Evolutionary conservation across 2,888 invertebrate genomes (phyloP).

Genomic region (Helicoverpa assulta): DNA sequence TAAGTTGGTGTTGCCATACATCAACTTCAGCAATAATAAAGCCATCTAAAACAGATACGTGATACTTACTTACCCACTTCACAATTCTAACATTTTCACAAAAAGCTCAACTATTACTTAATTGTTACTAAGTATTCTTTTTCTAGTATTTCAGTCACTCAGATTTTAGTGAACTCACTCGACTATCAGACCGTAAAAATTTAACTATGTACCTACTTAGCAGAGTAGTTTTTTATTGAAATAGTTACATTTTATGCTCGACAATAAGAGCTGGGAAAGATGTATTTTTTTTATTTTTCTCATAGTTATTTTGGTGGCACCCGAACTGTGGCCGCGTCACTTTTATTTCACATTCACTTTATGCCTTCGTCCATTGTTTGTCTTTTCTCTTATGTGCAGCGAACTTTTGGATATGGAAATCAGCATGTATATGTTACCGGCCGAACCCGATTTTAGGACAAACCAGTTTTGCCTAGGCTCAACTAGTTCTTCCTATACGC

Average conservation of each 20-base stretch:
- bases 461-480: no score
- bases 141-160: conserved; percentile 14
- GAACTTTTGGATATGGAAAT: conserved; percentile 10
- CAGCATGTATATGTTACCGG: no score
- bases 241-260: conserved; percentile 53
- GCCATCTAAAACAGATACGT: no score
- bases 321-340: conserved; percentile 40
- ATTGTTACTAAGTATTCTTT: not conserved
- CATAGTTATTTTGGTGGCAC: conserved; percentile 50
- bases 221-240: conserved; percentile 60
- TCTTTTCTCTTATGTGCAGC: conserved; percentile 17
- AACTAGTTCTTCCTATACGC: no score
- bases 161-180: conserved; percentile 29
- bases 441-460: no score
- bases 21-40: no score
- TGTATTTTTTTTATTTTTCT: conserved; percentile 57
- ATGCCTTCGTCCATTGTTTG: conserved; percentile 37
- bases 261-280: conserved; percentile 51
- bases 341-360: conserved; percentile 49
- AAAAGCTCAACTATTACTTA: not conserved
- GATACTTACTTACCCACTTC: not conserved
- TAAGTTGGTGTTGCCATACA: no score
- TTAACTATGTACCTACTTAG: conserved; percentile 55
- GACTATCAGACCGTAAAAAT: conserved; percentile 49
- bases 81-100: not conserved